A percentile compares a stretch with the other conserved stretches of the same genome.
Conservation (phyloP, 1,140 invertebrate species). For the Galleria mellonella region DNA sequence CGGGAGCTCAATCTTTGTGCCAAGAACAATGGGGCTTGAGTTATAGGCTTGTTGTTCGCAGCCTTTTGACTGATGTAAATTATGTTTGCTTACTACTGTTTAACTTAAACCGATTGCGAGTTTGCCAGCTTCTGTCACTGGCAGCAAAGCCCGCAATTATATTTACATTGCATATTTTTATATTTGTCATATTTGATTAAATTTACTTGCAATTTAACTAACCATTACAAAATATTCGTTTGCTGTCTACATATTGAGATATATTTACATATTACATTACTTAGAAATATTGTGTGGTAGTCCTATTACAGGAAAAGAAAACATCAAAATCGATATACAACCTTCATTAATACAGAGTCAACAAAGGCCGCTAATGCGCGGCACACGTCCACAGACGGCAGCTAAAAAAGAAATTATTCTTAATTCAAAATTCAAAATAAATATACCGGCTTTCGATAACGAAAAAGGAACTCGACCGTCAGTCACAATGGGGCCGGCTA, state of each 20-base stretch:
- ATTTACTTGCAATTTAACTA: too few species aligned
- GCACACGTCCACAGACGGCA: constrained; percentile 60
- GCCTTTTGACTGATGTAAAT: constrained; percentile 9
- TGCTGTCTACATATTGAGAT: too few species aligned
- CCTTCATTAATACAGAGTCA: constrained; percentile 49
- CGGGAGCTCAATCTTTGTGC: constrained; percentile 13
- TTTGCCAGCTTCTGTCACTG: not conserved
- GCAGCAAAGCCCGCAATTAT: not conserved
- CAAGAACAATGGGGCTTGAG: constrained; percentile 14
- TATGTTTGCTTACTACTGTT: constrained; percentile 5
- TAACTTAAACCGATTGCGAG: not conserved
- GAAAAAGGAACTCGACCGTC: constrained; percentile 39
- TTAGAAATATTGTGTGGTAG: constrained; percentile 30
- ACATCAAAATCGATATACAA: constrained; percentile 24
- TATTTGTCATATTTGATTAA: too few species aligned
- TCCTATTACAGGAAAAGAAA: constrained; percentile 31
- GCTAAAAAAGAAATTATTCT: constrained; percentile 66
- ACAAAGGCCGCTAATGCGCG: constrained; percentile 62
- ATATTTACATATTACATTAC: too few species aligned
- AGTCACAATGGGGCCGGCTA: constrained; percentile 50
- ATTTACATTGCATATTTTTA: too few species aligned
- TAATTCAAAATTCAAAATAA: constrained; percentile 55
- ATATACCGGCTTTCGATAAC: constrained; percentile 41
- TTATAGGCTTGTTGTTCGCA: constrained; percentile 2
- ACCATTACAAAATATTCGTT: too few species aligned